These are phyloP conservation scores for Chromobotia macracanthus DNA, from an alignment of 2,797 vertebrate species.

Conservation along the genomic window DNA sequence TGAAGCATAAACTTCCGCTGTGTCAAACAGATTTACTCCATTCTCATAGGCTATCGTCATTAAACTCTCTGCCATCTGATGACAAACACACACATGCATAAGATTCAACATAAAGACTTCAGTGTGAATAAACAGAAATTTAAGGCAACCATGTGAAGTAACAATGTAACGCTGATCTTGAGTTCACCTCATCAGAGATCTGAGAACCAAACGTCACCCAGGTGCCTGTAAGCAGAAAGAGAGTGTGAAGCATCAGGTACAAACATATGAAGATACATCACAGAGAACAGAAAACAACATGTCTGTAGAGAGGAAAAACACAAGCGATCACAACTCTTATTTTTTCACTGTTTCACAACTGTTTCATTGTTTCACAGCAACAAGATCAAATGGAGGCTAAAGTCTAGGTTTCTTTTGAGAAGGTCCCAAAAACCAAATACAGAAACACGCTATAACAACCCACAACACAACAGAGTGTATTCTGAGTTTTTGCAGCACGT, in stretches of 20 bases:
- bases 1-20: slow-evolving; percentile 83
- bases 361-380: no score
- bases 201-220: slow-evolving; percentile 95
- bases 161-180: neutral
- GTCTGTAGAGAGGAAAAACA: no score
- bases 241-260: neutral
- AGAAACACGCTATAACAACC: no score
- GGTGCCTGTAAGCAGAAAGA: slow-evolving; percentile 77
- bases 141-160: neutral
- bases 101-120: neutral
- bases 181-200: slow-evolving; percentile 89
- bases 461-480: no score
- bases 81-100: slow-evolving; percentile 54
- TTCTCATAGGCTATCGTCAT: slow-evolving; percentile 82
- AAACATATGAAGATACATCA: neutral
- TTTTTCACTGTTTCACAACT: no score
- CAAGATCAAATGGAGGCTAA: no score
- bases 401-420: no score
- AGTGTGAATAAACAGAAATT: neutral
- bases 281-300: neutral
- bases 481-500: no score
- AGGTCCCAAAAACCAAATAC: no score
- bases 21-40: slow-evolving; percentile 82
- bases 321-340: no score
- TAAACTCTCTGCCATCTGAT: slow-evolving; percentile 80